Conservation (phyloP, 2,888 invertebrate genomes). For the Mylabris sibirica region DNA sequence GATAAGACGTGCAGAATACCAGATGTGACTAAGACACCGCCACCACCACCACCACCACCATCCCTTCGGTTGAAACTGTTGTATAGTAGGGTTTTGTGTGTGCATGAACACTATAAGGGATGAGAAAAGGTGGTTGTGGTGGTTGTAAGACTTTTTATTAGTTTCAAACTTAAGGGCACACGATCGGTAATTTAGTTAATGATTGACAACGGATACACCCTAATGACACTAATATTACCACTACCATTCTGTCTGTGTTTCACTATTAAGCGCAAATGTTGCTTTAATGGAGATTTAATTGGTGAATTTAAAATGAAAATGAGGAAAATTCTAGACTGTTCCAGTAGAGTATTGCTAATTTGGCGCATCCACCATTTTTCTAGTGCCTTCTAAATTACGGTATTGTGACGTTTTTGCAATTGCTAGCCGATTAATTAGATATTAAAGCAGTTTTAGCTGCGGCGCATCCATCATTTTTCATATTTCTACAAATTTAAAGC, state of each 20-base stretch:
- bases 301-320: background rate
- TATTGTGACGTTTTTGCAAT: too few species aligned
- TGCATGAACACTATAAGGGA: background rate
- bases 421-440: background rate
- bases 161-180: slow-evolving; percentile 18
- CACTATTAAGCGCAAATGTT: background rate
- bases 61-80: background rate
- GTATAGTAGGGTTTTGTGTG: background rate
- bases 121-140: background rate
- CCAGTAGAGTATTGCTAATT: background rate
- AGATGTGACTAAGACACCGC: slow-evolving; percentile 15
- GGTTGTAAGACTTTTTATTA: slow-evolving; percentile 28
- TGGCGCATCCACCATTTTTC: background rate
- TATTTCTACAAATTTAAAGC: background rate
- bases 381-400: too few species aligned
- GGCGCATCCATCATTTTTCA: background rate
- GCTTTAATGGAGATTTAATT: background rate
- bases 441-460: too few species aligned
- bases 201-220: slow-evolving; percentile 30
- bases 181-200: slow-evolving; percentile 35
- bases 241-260: background rate
- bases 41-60: background rate
- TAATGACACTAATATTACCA: background rate
- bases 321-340: too few species aligned
- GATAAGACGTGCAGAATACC: slow-evolving; percentile 9